A percentile compares a stretch with the other conserved stretches of the same genome.
Evolutionary conservation across 2,113 vertebrate species (phyloP).

Genomic region (Hydrochoerus hydrochaeris): DNA sequence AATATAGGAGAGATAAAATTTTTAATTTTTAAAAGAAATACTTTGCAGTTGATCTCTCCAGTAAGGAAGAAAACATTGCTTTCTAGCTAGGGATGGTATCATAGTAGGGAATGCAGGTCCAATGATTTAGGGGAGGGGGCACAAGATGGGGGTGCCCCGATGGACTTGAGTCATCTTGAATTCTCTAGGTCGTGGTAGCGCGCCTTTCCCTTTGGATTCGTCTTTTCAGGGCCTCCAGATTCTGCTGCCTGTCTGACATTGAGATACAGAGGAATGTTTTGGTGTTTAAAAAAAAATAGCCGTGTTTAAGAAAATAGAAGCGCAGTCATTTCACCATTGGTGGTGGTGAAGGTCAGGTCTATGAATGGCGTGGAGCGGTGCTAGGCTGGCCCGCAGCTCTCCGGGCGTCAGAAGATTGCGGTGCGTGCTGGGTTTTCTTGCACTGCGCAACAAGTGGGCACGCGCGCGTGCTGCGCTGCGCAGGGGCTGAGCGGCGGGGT

Average conservation of each 20-base stretch:
- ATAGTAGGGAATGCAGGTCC: not conserved
- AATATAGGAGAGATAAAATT: not conserved
- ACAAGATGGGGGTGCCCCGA: not conserved
- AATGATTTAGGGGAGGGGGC: not conserved
- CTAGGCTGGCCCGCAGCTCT: not conserved
- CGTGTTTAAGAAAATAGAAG: not conserved
- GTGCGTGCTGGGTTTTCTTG: constrained; percentile 28
- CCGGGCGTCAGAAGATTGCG: not conserved
- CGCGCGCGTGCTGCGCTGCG: constrained; percentile 16
- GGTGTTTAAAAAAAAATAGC: not conserved
- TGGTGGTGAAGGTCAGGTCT: not conserved
- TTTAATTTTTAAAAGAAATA: not conserved
- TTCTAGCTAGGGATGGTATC: not conserved
- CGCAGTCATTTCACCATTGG: not conserved
- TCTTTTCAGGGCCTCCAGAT: not conserved
- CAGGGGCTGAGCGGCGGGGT: not conserved
- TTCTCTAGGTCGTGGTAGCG: not conserved
- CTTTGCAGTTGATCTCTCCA: not conserved
- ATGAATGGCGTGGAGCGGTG: not conserved
- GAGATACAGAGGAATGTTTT: not conserved
- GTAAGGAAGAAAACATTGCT: not conserved
- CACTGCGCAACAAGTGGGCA: constrained; percentile 79
- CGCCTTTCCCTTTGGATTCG: not conserved
- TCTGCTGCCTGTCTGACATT: not conserved
- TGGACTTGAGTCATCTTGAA: not conserved